Evolutionary conservation across 2,113 vertebrate genomes (phyloP).

Genomic region (Aldabrachelys gigantea): DNA sequence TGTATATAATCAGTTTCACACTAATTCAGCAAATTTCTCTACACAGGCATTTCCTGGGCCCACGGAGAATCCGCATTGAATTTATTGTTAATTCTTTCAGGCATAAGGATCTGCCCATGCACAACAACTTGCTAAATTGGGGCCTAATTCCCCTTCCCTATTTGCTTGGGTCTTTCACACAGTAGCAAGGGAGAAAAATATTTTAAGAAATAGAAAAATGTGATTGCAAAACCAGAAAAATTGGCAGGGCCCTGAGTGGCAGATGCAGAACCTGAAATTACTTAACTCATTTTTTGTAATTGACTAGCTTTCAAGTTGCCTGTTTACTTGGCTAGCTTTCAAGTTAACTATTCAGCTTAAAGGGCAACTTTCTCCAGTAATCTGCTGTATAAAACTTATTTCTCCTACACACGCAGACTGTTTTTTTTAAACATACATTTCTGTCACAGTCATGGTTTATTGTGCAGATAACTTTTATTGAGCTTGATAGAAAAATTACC

Average conservation of each 20-base stretch:
- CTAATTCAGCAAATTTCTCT: background rate
- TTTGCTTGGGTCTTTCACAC: background rate
- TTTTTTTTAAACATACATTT: background rate
- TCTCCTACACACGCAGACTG: background rate
- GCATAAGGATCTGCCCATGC: background rate
- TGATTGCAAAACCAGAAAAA: background rate
- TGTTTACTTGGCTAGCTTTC: background rate
- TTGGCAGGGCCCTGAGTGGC: background rate
- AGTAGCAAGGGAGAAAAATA: background rate
- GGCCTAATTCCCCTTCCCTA: background rate
- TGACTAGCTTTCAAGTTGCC: background rate
- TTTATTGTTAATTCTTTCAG: background rate
- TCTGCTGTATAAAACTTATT: background rate
- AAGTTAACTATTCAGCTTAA: background rate
- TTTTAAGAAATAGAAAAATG: background rate
- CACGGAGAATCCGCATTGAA: background rate
- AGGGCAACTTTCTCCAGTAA: background rate
- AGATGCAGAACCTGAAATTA: background rate
- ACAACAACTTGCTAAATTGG: background rate
- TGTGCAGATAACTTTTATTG: background rate
- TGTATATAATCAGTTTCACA: background rate
- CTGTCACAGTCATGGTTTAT: background rate
- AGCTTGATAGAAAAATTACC: background rate
- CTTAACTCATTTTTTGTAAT: background rate
- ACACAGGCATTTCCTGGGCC: background rate